Percentiles rank a stretch among this genome's conserved stretches.
phyloP scores from a whole-genome alignment of 2,797 vertebrate genomes.

The Phyllotis vaccarum region DNA sequence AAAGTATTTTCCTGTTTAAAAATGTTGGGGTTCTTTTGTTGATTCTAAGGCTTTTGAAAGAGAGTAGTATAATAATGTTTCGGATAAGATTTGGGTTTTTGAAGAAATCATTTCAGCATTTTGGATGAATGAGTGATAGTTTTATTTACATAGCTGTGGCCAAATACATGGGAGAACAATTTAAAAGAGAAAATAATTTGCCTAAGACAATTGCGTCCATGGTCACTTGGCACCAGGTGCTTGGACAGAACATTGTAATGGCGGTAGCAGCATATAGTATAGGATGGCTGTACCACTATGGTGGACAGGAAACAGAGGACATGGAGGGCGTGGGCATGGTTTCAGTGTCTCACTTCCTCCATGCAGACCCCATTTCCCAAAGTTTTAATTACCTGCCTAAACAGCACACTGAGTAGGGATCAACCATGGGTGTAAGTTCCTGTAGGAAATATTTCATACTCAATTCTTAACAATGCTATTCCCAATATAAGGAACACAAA shows the following conservation, averaged over 20 bases:
- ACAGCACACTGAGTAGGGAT: not conserved
- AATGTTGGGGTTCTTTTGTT: not conserved
- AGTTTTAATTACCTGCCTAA: not conserved
- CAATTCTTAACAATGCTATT: not conserved
- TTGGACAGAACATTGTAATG: not conserved
- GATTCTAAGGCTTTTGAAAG: slow-evolving; percentile 6
- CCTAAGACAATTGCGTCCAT: not conserved
- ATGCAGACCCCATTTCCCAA: not conserved
- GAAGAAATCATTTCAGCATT: not conserved
- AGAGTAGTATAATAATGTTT: slow-evolving; percentile 35
- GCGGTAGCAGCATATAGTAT: not conserved
- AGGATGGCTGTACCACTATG: not conserved
- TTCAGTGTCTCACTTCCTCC: not conserved
- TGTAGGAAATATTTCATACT: not conserved
- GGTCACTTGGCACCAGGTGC: not conserved
- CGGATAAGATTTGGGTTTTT: not conserved
- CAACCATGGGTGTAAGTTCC: not conserved
- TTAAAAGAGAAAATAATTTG: not conserved
- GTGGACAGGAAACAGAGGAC: not conserved
- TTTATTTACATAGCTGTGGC: not conserved
- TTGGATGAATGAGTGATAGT: not conserved
- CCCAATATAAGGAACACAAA: not conserved
- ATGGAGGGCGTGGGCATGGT: not conserved
- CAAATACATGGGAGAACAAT: not conserved
- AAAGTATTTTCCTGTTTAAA: slow-evolving; percentile 21